Conservation (phyloP, 2,888 invertebrate genomes). For the Gibbula magus region DNA sequence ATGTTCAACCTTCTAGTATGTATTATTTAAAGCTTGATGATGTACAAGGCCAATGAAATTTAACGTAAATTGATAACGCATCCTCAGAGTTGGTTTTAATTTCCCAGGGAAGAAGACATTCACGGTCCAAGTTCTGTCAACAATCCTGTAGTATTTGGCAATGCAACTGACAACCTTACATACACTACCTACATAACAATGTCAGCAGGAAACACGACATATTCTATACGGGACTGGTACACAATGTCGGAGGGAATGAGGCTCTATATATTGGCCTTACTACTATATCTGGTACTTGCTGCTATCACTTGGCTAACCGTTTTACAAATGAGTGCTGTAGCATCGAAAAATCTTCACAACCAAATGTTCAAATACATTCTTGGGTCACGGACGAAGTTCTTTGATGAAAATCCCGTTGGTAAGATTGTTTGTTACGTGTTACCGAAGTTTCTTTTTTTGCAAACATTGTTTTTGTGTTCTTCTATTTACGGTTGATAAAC, state of each 20-base stretch:
- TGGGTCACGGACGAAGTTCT: constrained; percentile 88
- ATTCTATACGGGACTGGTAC: neutral
- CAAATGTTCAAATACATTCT: constrained; percentile 79
- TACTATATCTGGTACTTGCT: constrained; percentile 10
- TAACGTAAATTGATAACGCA: no score
- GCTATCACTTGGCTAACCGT: constrained; percentile 24
- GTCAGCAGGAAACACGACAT: neutral
- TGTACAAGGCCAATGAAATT: no score
- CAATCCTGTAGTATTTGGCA: neutral
- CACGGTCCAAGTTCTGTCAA: no score
- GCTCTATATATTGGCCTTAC: constrained; percentile 30
- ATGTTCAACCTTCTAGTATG: no score
- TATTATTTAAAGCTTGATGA: no score
- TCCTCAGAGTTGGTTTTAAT: no score
- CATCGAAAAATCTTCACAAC: constrained; percentile 81
- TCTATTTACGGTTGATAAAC: no score
- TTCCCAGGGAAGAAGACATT: no score
- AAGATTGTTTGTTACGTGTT: no score
- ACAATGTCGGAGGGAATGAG: constrained; percentile 20
- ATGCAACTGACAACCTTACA: neutral
- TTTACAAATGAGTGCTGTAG: constrained; percentile 77
- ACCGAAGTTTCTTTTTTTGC: no score
- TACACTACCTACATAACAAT: neutral
- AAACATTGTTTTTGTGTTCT: no score
- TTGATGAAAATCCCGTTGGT: constrained; percentile 89